Conservation (phyloP, 2,113 vertebrate genomes). For the Cyrtonyx montezumae region DNA sequence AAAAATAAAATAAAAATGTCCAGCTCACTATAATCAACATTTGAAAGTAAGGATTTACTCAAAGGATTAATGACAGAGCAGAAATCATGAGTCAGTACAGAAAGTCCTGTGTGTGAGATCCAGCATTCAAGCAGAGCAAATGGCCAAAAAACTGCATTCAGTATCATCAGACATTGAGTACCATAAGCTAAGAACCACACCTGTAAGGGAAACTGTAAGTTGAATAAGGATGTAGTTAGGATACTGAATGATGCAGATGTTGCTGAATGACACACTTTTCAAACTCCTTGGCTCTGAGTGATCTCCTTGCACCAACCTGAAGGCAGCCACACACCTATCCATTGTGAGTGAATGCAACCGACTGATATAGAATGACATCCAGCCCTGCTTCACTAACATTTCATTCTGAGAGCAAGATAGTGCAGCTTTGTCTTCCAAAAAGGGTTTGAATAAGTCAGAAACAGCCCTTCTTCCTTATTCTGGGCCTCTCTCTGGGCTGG, state of each 20-base stretch:
- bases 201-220: neutral
- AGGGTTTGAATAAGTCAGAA: neutral
- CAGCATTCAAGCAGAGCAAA: neutral
- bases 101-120: neutral
- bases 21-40: neutral
- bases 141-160: neutral
- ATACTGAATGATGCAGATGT: neutral
- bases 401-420: neutral
- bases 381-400: neutral
- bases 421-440: neutral
- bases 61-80: neutral
- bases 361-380: neutral
- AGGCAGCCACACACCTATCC: neutral
- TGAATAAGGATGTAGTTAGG: neutral
- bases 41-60: slow-evolving; percentile 1
- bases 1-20: neutral
- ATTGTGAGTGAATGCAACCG: neutral
- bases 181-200: neutral
- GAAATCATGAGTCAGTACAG: neutral
- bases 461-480: neutral
- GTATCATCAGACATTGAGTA: neutral
- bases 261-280: neutral
- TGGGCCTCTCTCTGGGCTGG: slow-evolving; percentile 36
- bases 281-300: neutral
- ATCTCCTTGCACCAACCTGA: neutral